Evolutionary conservation across 2,113 vertebrate genomes (phyloP), one percentile per base, ranked within the genome.

Genomic region (Callopanchax toddi): DNA sequence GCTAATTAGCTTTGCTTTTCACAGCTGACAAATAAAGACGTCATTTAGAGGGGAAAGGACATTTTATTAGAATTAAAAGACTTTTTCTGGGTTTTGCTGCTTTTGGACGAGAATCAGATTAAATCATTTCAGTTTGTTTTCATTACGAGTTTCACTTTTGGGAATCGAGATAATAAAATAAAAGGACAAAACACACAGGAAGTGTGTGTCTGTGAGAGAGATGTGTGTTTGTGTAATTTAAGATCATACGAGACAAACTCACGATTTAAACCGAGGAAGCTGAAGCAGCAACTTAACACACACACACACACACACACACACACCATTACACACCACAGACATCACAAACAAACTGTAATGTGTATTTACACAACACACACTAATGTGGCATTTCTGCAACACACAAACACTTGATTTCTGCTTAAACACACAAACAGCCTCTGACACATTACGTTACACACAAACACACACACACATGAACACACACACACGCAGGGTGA

Each of bases 321-420:
- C 10, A 6, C 26, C 29, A 4, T 32, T 32, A 32, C 29, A 32
- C 44, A 23, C 16, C 44, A 34, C 21, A 16, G 25, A 29, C 10
- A 34, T 40, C 43, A 13, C 40, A 57, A 56, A 22, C 6, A 44
- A 32, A 49, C 48, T 61, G n/a, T 8, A 21, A 22, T 21, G 36
- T 65, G 51, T 77, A 61, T 58, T 39, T 45, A 49, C 64, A 50
- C 61, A 25, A 73, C n/a, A 69, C 42, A 17, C 52, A 13, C 40
- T 50, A 58, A 44, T 17, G 56, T 57, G 57, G 25, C 65, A 52
- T 36, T 50, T 79, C 25, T 53, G 15, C 37, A 0, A 25, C 51
- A 60, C 67, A 37, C 53, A 52, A 22, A 21, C 39, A 20, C 48
- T 42, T 1, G 0, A 51, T 44, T 43, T 15, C 32, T 22, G 44